Conservation (phyloP, 2,888 invertebrate genomes). For the Orgyia antiqua region DNA sequence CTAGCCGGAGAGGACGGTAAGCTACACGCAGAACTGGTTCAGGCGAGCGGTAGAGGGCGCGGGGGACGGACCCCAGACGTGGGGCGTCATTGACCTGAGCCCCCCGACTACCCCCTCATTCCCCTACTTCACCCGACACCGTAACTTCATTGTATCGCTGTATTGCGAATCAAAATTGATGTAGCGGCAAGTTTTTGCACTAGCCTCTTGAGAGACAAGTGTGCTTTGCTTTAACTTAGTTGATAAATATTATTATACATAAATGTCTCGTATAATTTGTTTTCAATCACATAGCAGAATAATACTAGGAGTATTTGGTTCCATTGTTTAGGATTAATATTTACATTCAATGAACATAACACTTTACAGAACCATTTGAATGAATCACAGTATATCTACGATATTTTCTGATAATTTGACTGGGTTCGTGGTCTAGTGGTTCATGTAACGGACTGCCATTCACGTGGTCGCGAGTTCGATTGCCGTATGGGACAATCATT, state of each 20-base stretch:
- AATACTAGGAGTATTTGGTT: no score
- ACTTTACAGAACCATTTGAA: no score
- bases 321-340: no score
- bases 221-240: conserved; percentile 1
- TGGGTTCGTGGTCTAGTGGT: no score
- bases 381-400: no score
- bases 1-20: conserved; percentile 66
- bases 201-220: conserved; percentile 3
- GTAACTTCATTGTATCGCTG: conserved; percentile 63
- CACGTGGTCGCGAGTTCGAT: no score
- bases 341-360: no score
- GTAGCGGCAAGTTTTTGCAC: conserved; percentile 18
- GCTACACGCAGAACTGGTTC: conserved; percentile 45
- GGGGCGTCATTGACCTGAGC: conserved; percentile 73
- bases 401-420: no score
- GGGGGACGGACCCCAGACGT: conserved; percentile 58
- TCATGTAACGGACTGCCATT: no score
- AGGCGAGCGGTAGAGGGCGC: conserved; percentile 30
- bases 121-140: conserved; percentile 57
- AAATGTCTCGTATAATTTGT: not conserved
- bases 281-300: no score
- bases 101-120: conserved; percentile 33
- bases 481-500: no score
- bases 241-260: no score
- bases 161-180: conserved; percentile 63